Evolutionary conservation across 2,113 vertebrate species (phyloP), one percentile per base, ranked within the genome.

Genomic region (Channa argus): DNA sequence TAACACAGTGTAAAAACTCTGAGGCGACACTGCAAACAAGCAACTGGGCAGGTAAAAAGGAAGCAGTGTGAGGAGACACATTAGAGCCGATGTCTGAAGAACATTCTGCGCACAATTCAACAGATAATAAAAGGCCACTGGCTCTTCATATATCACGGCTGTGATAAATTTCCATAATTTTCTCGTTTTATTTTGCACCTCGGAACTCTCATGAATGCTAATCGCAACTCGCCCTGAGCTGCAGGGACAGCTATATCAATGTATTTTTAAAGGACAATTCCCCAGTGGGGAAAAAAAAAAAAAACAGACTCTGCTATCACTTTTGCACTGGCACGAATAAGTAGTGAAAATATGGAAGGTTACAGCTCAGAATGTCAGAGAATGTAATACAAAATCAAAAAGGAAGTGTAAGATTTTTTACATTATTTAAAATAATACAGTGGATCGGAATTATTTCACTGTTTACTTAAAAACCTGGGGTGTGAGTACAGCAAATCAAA

Each of bases 91-190:
- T 24, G 63, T 79, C 70, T 67, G 47, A 63, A n/a, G 54, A 74
- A 39, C 55, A 70, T 53, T 71, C 51, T 77, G 74, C 59, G 63
- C 13, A 51, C 47, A 65, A 59, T 70, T 24, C 67, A 64, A 72
- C 69, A 59, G 53, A 75, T 73, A 73, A 71, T 69, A 68, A 86
- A 80, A 77, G 66, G 64, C 71, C 68, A 71, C 37, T 4, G 39
- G 77, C 70, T 71, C 53, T 34, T 51, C 56, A 82, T 74, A 63
- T 38, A 69, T 80, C 84, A 82, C 37, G 14, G 77, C 63, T 82
- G n/a, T 46, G 13, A 14, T 66, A 54, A 51, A 84, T 88, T 83
- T 74, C 65, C 72, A 80, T 84, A 78, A 88, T 75, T 86, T 77
- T 37, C 69, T 65, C 52, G 6, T 77, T 85, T 82, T 61, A 63